Percentiles rank a stretch among this genome's conserved stretches.
Evolutionary conservation across 2,888 invertebrate species (phyloP).

Genomic region (Phaedon cochleariae): DNA sequence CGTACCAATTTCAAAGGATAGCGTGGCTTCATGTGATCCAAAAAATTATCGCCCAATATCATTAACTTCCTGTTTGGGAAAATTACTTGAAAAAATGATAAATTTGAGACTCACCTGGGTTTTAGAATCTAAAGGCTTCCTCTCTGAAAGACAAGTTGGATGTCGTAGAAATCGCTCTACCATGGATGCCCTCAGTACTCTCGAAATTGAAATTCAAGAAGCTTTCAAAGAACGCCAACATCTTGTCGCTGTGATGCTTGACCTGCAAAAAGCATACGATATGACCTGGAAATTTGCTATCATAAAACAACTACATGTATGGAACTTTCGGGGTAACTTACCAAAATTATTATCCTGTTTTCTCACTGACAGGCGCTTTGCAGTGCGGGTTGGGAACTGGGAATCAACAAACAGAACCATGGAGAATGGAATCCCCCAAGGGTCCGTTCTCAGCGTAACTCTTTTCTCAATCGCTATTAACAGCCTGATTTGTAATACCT

Average conservation of each 20-base stretch:
- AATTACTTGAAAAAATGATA: not conserved
- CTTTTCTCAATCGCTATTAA: too few species aligned
- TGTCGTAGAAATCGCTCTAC: too few species aligned
- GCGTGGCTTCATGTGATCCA: not conserved
- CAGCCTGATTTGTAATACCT: too few species aligned
- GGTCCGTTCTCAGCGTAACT: not conserved
- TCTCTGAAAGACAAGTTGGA: too few species aligned
- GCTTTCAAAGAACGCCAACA: too few species aligned
- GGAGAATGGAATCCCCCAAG: not conserved
- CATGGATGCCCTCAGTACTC: too few species aligned
- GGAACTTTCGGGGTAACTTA: too few species aligned
- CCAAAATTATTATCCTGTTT: not conserved
- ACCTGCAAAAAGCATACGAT: too few species aligned
- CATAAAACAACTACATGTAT: too few species aligned
- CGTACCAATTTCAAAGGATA: constrained; percentile 2
- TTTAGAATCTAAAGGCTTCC: not conserved
- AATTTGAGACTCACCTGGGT: not conserved
- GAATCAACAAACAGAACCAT: not conserved
- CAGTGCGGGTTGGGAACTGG: not conserved
- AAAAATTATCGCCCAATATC: not conserved
- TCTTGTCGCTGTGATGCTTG: too few species aligned
- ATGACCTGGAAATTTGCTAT: too few species aligned
- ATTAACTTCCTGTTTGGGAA: not conserved
- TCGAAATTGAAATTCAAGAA: too few species aligned
- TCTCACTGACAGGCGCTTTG: not conserved